A percentile compares a stretch with the other conserved stretches of the same genome.
phyloP scores from a whole-genome alignment of 2,113 vertebrate genomes.

The Pitta sordida region DNA sequence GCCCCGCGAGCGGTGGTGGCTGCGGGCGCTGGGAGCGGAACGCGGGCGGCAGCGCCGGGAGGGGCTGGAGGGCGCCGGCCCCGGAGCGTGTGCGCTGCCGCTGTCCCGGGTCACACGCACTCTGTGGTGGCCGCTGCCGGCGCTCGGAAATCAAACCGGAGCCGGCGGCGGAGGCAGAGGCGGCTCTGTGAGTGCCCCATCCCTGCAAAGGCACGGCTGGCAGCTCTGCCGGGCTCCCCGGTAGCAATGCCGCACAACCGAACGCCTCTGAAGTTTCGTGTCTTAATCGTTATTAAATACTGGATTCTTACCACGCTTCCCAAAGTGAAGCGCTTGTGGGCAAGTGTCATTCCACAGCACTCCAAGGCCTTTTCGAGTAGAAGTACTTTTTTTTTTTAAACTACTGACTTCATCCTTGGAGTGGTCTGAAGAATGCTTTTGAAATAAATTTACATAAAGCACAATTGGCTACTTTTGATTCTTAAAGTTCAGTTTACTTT shows the following conservation, averaged over 20 bases:
- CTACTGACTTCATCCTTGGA: background rate
- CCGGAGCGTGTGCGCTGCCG: fast-evolving
- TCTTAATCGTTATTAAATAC: background rate
- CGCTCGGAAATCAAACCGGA: background rate
- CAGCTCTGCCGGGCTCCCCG: background rate
- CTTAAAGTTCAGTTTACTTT: background rate
- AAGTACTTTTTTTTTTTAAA: background rate
- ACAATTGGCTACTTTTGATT: background rate
- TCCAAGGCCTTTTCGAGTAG: background rate
- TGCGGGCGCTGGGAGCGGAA: background rate
- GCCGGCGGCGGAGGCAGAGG: background rate
- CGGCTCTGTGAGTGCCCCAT: background rate
- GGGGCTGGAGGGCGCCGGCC: background rate
- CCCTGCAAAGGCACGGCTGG: background rate
- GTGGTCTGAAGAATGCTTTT: background rate
- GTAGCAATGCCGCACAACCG: background rate
- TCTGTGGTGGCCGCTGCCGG: background rate
- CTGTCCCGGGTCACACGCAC: background rate
- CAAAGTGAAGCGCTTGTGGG: background rate
- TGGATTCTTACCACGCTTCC: background rate
- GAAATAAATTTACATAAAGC: background rate
- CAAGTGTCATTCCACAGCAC: background rate
- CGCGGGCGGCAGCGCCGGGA: background rate
- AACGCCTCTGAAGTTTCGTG: background rate
- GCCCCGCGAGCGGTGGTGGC: background rate